phyloP scores from a whole-genome alignment of 2,888 invertebrate genomes.

The Epistrophella euchroma region DNA sequence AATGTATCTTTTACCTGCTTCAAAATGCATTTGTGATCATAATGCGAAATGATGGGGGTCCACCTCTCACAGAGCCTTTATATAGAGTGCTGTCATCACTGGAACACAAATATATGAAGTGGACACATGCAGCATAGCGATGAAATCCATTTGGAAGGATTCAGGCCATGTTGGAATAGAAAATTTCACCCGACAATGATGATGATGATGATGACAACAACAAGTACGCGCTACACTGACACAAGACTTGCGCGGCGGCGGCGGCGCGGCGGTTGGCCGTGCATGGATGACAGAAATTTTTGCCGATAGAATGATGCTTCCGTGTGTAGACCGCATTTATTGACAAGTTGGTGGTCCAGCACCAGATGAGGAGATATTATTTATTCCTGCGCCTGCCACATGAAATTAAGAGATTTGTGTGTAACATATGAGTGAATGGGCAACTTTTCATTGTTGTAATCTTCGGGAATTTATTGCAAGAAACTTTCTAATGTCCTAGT shows the following conservation, averaged over 20 bases:
- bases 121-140: conserved; percentile 74
- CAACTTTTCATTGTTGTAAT: not conserved
- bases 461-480: not conserved
- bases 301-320: conserved; percentile 69
- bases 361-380: not conserved
- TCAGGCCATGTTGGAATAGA: conserved; percentile 70
- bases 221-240: conserved; percentile 19
- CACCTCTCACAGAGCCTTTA: conserved; percentile 65
- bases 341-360: conserved; percentile 37
- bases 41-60: conserved; percentile 74
- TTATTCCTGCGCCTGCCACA: conserved; percentile 21
- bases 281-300: conserved; percentile 51
- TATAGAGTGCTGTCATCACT: conserved; percentile 68
- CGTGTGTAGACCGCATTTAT: conserved; percentile 67
- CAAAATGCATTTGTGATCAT: conserved; percentile 71
- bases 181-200: conserved; percentile 55
- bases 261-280: not conserved
- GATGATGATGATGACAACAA: conserved; percentile 38
- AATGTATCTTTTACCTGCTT: conserved; percentile 68
- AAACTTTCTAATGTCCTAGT: not conserved
- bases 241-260: conserved; percentile 2
- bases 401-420: conserved; percentile 26
- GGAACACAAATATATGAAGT: conserved; percentile 67
- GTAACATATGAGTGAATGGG: not conserved
- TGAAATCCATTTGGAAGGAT: conserved; percentile 74